These are phyloP conservation scores for Pogonomyrmex barbatus DNA, from an alignment of 1,140 invertebrate species.

Conservation along the genomic window DNA sequence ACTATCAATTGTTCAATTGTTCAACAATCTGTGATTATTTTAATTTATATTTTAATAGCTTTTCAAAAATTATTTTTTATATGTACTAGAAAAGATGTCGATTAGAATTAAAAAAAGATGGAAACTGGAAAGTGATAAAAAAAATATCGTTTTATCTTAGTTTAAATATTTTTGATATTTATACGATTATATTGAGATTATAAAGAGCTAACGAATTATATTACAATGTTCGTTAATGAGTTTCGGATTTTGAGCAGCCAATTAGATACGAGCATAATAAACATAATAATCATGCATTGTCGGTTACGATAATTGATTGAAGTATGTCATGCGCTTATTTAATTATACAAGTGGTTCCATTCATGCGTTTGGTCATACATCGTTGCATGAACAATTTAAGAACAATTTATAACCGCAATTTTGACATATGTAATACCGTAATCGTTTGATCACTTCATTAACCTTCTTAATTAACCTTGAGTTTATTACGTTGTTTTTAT, in stretches of 20 bases:
- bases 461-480: conserved; percentile 30
- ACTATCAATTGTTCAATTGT: not conserved
- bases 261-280: not conserved
- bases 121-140: not conserved
- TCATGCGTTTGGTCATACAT: not conserved
- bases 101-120: not conserved
- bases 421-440: conserved; percentile 9
- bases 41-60: not conserved
- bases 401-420: conserved; percentile 19
- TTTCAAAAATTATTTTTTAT: not conserved
- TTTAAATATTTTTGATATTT: not conserved
- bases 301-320: not conserved
- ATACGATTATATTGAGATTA: not conserved
- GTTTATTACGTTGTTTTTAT: conserved; percentile 31
- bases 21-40: not conserved
- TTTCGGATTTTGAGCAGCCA: not conserved
- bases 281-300: not conserved
- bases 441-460: not conserved
- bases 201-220: not conserved
- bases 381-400: not conserved
- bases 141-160: not conserved
- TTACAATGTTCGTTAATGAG: not conserved
- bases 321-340: not conserved
- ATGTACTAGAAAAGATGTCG: not conserved
- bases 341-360: not conserved